Evolutionary conservation across 2,797 vertebrate genomes (phyloP), one percentile per base, ranked within the genome.

Genomic region (Neoniphon sammara): DNA sequence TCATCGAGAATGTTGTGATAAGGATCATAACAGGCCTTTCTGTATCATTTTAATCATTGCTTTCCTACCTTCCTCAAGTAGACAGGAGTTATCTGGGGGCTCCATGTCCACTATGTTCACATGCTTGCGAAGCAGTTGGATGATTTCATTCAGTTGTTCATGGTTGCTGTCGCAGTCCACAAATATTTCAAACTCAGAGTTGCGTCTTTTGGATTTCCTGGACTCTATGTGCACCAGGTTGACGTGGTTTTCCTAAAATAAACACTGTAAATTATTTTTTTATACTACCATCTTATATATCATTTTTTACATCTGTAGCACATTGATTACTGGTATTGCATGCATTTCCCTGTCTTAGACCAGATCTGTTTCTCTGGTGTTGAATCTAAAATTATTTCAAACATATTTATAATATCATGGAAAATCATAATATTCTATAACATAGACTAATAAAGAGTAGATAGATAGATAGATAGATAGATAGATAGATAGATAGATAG

Each of bases 151-250:
- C 83, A 99, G 89, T 80, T 99, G 96, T 82, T 98, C 96, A 52
- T 96, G 94, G 91, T 95, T 95, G 84, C 96, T 98, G 93, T 98
- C 97, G 59, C 98, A 98, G 87, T 98, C 97, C 88, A 99, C 94
- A 44, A 97, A 97, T 77, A 99, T 97, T 89, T 99, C 98, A 68
- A 99, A 97, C 90, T 99, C 98, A 0, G 98, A 99, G 93, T 95
- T 97, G 82, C 96, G 95, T 87, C 96, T 94, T 88, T 94, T 98
- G 53, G 97, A 98, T 87, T 97, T 98, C 54, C 97, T 94, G 75
- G 98, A 99, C 89, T 99, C 98, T 1, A 99, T 98, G 85, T 99
- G 98, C 27, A 98, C 92, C 62, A 99, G 95, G 81, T 97, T 98
- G 63, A 99, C 95, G 60, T 96, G 97, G 69, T 97, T 98, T 92